Evolutionary conservation across 2,888 invertebrate species (phyloP), one percentile per base, ranked within the genome.

Genomic region (Sarcophaga caerulescens): DNA sequence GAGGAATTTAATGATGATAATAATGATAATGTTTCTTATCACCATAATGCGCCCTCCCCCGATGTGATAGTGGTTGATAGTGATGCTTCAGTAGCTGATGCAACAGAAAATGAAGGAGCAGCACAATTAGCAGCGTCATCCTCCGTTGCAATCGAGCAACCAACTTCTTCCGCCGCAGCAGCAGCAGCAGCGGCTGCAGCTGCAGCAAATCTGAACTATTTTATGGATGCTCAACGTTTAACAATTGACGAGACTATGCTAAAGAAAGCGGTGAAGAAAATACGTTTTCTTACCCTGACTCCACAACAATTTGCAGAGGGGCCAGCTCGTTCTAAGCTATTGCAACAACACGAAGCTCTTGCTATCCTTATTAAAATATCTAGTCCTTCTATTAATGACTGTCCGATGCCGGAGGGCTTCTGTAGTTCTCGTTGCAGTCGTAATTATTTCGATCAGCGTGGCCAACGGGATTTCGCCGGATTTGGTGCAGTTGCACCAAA

Each of bases 221-320:
- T 91, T 21, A 90, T 91, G 90, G 91, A 91, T 65, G 91, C 90
- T 4, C 92, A 92, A 60, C 90, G 91, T 47, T 90, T 90, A 21
- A 89, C 90, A 1, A 89, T 92, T 68, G 92, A 93, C 60, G 90
- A 91, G 0, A 89, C 90, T 8, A 89, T 94, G 21, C 93, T 96
- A 81, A 94, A 96, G 3, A 95, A 95, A 89, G 96, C 96, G 0
- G 94, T 97, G 1, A 95, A 95, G 90, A 96, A 97, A 93, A 96
- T 97, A 85, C 94, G 97, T 35, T 97, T 97, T 93, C 94, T 97
- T 14, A 97, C 96, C 0, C 93, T 97, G 88, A 95, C 95, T 0
- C 96, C 97, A 0, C 95, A 96, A 91, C 96, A 97, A 93, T 97
- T 97, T 92, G 97, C 97, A 0, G 96, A 96, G 89, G 96, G 97